A percentile compares a stretch with the other conserved stretches of the same genome.
Evolutionary conservation across 2,888 invertebrate species (phyloP).

Genomic region (Drosophila parthenogenetica): DNA sequence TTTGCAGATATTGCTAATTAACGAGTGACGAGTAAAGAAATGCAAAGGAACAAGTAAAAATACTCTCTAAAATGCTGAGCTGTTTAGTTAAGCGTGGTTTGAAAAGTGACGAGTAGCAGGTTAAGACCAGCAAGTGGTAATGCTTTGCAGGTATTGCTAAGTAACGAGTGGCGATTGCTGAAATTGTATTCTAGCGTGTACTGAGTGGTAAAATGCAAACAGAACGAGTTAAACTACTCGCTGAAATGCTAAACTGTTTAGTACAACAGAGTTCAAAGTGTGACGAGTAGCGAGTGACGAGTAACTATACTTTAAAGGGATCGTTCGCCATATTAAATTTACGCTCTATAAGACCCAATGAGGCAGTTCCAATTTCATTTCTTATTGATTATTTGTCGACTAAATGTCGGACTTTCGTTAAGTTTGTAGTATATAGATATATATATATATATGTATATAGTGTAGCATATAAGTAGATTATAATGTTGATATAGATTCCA

Average conservation of each 20-base stretch:
- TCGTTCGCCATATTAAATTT: conserved; percentile 10
- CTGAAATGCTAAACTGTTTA: no score
- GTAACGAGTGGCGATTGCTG: no score
- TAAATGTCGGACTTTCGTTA: not conserved
- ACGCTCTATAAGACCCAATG: conserved; percentile 25
- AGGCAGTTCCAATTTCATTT: conserved; percentile 39
- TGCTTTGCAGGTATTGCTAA: no score
- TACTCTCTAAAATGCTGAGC: not conserved
- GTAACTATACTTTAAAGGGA: not conserved
- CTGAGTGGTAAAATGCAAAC: not conserved
- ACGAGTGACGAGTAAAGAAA: not conserved
- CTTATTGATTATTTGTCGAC: conserved; percentile 20
- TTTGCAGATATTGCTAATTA: no score
- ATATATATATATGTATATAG: conserved; percentile 9
- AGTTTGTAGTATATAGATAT: not conserved
- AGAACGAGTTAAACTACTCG: no score
- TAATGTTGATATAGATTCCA: conserved; percentile 1
- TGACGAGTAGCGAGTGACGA: conserved; percentile 8
- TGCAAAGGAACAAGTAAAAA: not conserved
- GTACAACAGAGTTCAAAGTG: no score
- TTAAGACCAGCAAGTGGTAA: no score
- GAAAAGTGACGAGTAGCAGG: no score
- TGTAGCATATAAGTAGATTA: not conserved
- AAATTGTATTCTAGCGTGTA: not conserved
- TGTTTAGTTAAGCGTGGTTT: no score